Evolutionary conservation across 2,113 vertebrate genomes (phyloP), one percentile per base, ranked within the genome.

Genomic region (Phyllostomus discolor): DNA sequence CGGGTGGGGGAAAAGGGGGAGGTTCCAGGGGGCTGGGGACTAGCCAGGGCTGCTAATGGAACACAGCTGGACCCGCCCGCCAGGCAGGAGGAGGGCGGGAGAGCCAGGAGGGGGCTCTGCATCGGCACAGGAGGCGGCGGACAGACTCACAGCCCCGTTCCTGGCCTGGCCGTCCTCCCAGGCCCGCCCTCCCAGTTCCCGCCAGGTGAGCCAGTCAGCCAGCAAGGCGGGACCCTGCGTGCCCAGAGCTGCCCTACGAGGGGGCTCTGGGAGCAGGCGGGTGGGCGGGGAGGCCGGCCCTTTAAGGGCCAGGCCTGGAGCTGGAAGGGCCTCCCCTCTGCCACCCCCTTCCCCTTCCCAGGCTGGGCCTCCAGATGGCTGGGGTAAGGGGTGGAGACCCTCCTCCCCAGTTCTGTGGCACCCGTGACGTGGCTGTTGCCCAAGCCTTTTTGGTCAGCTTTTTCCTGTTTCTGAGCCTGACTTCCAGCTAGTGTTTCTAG

Each of bases 1-100:
- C 28, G 92, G 70, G 90, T 91, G 92, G 96, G 96, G 91, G 94
- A 81, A 95, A 82, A 88, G 95, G 96, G 91, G 97, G 97, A 89
- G 97, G 95, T 82, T 97, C 97, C 85, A 95, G 91, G 96, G 95
- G 96, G 19, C 93, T 96, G 97, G 97, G 97, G 89, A 88, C 73
- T 72, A 76, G 97, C 97, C 97, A 98, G 95, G 82, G 80, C 95
- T 16, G 90, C 96, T 98, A 98, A 98, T 97, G 97, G 95, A 96
- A 97, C 95, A 92, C 97, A 98, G 97, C 97, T 97, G 97, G 96
- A 93, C 67, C 93, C 41, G 95, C 90, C 97, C 81, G 72, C 96
- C 91, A 72, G 76, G 92, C 93, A 24, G 59, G 78, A 83, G 91
- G 91, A 50, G 70, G 92, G 97, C 79, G 84, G 88, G 88, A 52